These are phyloP conservation scores for Fopius arisanus DNA, from an alignment of 1,140 invertebrate species.

Conservation along the genomic window DNA sequence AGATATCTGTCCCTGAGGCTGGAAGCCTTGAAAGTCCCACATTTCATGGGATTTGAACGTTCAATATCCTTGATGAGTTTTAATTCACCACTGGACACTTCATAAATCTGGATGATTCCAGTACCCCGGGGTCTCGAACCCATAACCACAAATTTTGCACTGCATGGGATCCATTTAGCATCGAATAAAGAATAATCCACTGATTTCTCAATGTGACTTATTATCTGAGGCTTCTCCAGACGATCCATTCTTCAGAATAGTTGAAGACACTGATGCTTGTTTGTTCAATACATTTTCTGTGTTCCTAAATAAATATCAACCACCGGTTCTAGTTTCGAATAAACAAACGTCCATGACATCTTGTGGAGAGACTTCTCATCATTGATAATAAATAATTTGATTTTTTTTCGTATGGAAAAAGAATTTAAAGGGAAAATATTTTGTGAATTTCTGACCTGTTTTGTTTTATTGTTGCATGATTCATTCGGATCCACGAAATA, in stretches of 20 bases:
- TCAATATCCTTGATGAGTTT: slow-evolving; percentile 78
- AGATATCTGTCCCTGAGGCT: slow-evolving; percentile 79
- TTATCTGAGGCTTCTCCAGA: slow-evolving; percentile 87
- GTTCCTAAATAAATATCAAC: not conserved
- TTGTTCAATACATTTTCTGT: not conserved
- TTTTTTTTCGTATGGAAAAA: too few relatives aligned
- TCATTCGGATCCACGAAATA: too few relatives aligned
- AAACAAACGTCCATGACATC: not conserved
- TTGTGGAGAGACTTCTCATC: not conserved
- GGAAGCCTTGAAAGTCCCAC: slow-evolving; percentile 91
- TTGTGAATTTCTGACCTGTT: too few relatives aligned
- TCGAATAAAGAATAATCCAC: slow-evolving; percentile 90
- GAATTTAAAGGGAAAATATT: too few relatives aligned
- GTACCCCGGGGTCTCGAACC: slow-evolving; percentile 85
- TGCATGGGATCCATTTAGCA: slow-evolving; percentile 93
- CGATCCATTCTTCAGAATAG: slow-evolving; percentile 49
- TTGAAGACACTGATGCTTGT: not conserved
- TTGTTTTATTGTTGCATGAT: too few relatives aligned
- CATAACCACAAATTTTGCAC: slow-evolving; percentile 88
- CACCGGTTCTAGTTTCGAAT: not conserved
- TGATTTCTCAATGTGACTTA: slow-evolving; percentile 84
- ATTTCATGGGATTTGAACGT: slow-evolving; percentile 86
- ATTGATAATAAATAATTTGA: too few relatives aligned
- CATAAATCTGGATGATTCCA: slow-evolving; percentile 88
- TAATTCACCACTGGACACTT: slow-evolving; percentile 77